phyloP scores from a whole-genome alignment of 1,140 invertebrate species.

The Olivierus martensii region DNA sequence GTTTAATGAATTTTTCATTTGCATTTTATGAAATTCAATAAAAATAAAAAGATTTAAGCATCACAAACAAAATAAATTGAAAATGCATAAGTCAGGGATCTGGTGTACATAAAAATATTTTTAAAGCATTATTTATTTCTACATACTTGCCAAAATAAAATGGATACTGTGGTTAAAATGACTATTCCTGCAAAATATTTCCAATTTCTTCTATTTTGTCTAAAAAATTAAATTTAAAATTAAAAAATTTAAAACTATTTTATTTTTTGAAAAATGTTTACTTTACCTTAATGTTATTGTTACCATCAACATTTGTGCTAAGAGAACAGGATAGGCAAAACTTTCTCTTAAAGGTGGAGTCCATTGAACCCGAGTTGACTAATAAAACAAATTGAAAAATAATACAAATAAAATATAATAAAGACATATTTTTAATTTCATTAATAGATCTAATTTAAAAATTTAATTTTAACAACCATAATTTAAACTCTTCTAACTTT shows the following conservation, averaged over 20 bases:
- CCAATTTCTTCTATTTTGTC: slow-evolving; percentile 11
- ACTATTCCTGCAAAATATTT: slow-evolving; percentile 22
- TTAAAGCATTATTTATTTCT: background rate
- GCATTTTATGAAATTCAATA: no score
- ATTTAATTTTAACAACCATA: background rate
- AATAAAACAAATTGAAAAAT: slow-evolving; percentile 22
- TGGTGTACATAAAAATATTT: no score
- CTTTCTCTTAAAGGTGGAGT: slow-evolving; percentile 68
- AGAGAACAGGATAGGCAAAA: slow-evolving; percentile 55
- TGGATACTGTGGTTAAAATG: slow-evolving; percentile 31
- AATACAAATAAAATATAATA: slow-evolving; percentile 2
- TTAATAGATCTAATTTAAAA: background rate
- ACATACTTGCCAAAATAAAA: slow-evolving; percentile 39
- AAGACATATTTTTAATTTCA: background rate
- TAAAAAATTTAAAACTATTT: no score
- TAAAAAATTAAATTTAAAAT: background rate
- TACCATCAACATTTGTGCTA: slow-evolving; percentile 27
- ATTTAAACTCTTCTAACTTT: no score
- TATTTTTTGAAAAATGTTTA: no score
- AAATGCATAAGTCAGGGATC: no score
- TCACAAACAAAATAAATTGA: no score
- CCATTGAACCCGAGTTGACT: slow-evolving; percentile 63
- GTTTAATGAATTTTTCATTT: no score
- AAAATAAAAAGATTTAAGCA: no score
- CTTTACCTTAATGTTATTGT: slow-evolving; percentile 22